phyloP scores from a whole-genome alignment of 2,888 invertebrate genomes.

The Neoitamus cyanurus region DNA sequence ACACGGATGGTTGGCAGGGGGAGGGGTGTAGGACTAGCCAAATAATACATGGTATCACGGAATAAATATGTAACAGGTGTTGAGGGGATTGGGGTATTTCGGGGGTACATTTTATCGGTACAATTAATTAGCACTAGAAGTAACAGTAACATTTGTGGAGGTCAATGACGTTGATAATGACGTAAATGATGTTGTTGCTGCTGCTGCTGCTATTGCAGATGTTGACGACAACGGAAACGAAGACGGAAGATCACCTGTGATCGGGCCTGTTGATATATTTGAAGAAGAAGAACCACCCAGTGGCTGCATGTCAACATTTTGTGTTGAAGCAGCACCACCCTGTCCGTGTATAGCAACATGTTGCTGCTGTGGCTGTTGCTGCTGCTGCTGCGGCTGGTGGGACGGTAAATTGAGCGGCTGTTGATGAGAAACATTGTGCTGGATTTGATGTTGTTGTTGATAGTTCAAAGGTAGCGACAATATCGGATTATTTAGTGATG shows the following conservation, averaged over 20 bases:
- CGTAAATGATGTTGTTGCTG: background rate
- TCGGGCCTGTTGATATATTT: background rate
- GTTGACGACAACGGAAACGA: background rate
- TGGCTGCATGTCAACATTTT: too few species aligned
- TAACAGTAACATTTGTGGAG: slow-evolving; percentile 4
- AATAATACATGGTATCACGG: too few species aligned
- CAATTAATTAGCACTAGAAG: slow-evolving; percentile 23
- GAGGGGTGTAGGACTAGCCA: too few species aligned
- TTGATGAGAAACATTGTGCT: background rate
- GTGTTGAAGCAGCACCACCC: background rate
- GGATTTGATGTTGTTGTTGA: slow-evolving; percentile 23
- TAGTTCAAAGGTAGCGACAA: slow-evolving; percentile 45
- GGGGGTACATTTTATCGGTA: background rate
- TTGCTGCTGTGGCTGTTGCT: slow-evolving; percentile 39
- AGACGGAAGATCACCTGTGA: background rate
- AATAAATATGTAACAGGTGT: too few species aligned
- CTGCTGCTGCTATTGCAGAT: background rate
- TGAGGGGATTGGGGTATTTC: background rate
- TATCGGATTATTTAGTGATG: slow-evolving; percentile 47
- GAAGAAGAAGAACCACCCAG: too few species aligned
- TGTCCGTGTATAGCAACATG: background rate
- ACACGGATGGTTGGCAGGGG: too few species aligned
- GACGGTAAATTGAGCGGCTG: background rate
- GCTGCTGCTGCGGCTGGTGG: slow-evolving; percentile 46
- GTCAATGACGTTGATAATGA: background rate